A percentile compares a stretch with the other conserved stretches of the same genome.
Conservation (phyloP, 2,113 vertebrate species). For the Clarias gariepinus region DNA sequence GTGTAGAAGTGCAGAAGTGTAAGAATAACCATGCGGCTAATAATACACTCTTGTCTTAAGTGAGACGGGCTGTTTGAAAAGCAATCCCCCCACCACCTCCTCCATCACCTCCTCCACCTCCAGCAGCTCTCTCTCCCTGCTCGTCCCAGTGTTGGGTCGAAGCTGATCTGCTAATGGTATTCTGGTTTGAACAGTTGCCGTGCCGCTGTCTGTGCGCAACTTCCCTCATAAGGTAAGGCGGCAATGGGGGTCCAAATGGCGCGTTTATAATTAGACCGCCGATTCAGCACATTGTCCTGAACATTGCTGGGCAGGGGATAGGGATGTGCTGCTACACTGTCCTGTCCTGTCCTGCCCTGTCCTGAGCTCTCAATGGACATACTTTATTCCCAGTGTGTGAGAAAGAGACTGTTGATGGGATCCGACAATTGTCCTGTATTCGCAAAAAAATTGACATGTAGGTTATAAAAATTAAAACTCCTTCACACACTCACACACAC, state of each 20-base stretch:
- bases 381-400: conserved; percentile 52
- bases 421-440: background rate
- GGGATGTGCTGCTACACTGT: conserved; percentile 70
- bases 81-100: conserved; percentile 67
- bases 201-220: conserved; percentile 76
- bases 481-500: background rate
- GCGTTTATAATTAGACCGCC: conserved; percentile 99
- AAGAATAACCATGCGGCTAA: conserved; percentile 74
- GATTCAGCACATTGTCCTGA: conserved; percentile 97
- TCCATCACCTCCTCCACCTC: background rate
- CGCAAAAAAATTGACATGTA: background rate
- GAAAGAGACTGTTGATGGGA: conserved; percentile 33
- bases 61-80: conserved; percentile 81
- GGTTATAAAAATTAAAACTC: background rate
- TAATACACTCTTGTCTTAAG: conserved; percentile 83
- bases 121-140: conserved; percentile 46
- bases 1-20: background rate
- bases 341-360: conserved; percentile 66
- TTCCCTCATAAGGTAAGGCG: conserved; percentile 99
- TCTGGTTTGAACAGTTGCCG: conserved; percentile 95
- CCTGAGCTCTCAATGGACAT: conserved; percentile 73
- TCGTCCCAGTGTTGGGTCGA: conserved; percentile 73
- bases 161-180: conserved; percentile 88
- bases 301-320: conserved; percentile 85
- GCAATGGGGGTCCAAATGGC: conserved; percentile 94